These are phyloP conservation scores for Prosapia bicincta DNA, from an alignment of 2,888 invertebrate genomes.

Conservation along the genomic window DNA sequence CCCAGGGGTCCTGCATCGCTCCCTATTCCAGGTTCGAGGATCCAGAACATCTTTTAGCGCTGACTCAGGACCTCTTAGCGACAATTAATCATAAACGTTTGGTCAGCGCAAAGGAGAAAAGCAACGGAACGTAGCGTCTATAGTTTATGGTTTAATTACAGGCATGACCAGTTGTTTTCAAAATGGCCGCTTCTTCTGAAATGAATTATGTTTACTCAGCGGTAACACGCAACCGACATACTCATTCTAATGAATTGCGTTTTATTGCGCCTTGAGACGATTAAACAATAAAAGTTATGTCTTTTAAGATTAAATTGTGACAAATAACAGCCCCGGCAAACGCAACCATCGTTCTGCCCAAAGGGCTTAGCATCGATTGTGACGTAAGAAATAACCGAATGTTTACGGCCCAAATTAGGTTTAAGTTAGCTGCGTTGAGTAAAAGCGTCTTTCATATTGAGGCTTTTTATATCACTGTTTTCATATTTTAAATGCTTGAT, in stretches of 20 bases:
- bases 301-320: not conserved
- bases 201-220: not conserved
- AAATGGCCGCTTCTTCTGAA: slow-evolving; percentile 6
- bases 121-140: not conserved
- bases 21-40: not conserved
- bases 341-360: not conserved
- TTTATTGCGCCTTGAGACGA: not conserved
- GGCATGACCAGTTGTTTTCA: slow-evolving; percentile 8
- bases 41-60: not conserved
- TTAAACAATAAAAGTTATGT: slow-evolving; percentile 2
- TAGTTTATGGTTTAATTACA: slow-evolving; percentile 11
- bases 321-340: not conserved
- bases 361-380: no score
- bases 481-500: no score
- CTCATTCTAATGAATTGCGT: not conserved
- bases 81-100: not conserved
- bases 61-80: not conserved
- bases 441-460: no score
- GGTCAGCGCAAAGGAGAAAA: not conserved
- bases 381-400: not conserved
- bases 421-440: no score
- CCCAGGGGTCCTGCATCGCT: not conserved
- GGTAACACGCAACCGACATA: not conserved
- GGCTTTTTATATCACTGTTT: no score
- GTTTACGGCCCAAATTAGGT: no score